Evolutionary conservation across 1,140 invertebrate genomes (phyloP), one percentile per base, ranked within the genome.

Genomic region (Aphelenchoides fujianensis): DNA sequence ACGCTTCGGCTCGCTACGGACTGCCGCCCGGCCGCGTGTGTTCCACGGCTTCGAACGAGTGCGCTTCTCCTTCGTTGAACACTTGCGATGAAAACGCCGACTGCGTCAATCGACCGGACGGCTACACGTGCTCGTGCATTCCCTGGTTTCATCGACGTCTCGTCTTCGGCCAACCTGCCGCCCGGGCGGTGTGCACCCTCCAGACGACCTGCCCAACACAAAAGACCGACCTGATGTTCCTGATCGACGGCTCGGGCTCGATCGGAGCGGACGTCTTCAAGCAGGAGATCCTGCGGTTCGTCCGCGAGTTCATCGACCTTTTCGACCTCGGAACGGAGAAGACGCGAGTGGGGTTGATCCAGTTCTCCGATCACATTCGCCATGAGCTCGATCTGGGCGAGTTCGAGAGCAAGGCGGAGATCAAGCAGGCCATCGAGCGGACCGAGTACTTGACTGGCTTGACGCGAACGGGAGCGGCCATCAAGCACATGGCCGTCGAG

Each of bases 31-130:
- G 63, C 31, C 63, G 63, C n/a, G 12, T n/a, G 30, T 66, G 63
- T 30, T 12, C 63, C 7, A n/a, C 53, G 19, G 32, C 16, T 0
- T 41, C 16, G 27, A 66, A 66, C 32, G 63, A 66, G 3, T 66
- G 63, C 31, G 27, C 16, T 12, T 23, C 28, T 66, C 63, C 12
- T 1, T 9, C 23, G 32, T n/a, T 83, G 35, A 80, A 84, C 52
- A 84, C 84, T 41, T 86, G 85, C 70, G 76, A 85, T 68, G 78
- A 79, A 23, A 83, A 86, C 72, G 85, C 86, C 3, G 74, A 81
- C 23, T 86, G 86, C 74, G 73, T 82, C n/a, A 85, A 86, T 64
- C 75, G 74, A 7, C 69, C 77, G n/a, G 84, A 85, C 23, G 62
- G 75, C 5, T 86, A 79, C 71, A 78, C 76, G 7, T 87, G 86